phyloP scores from a whole-genome alignment of 1,140 invertebrate species.

The Tetragonula clypearis region DNA sequence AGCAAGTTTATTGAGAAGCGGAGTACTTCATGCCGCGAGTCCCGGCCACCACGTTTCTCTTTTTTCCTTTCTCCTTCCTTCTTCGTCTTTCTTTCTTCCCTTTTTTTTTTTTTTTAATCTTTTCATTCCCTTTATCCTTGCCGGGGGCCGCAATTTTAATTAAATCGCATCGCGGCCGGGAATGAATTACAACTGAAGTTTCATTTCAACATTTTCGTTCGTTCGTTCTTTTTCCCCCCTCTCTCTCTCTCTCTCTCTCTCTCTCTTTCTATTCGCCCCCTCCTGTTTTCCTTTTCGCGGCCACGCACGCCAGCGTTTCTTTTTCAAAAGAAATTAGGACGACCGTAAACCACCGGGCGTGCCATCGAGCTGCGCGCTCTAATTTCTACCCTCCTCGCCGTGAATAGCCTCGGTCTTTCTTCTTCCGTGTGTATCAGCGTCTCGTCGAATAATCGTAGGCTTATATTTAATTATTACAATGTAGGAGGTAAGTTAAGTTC shows the following conservation, averaged over 20 bases:
- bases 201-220: conserved; percentile 46
- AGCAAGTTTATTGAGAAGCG: conserved; percentile 33
- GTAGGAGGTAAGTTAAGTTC: background rate
- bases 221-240: background rate
- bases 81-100: too few species aligned
- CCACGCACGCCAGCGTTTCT: background rate
- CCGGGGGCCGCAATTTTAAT: conserved; percentile 46
- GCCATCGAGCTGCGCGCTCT: conserved; percentile 40
- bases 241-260: too few species aligned
- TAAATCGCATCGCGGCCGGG: conserved; percentile 46
- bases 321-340: conserved; percentile 26
- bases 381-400: conserved; percentile 4
- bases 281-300: conserved; percentile 9
- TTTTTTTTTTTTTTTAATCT: conserved; percentile 7
- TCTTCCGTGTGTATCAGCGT: background rate
- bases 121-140: conserved; percentile 21
- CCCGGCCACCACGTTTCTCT: background rate
- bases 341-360: conserved; percentile 10
- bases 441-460: background rate
- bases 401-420: conserved; percentile 7
- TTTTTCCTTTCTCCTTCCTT: too few species aligned
- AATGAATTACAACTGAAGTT: conserved; percentile 54
- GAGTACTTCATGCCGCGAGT: conserved; percentile 11
- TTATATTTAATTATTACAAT: background rate
- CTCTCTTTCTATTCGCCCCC: too few species aligned